Conservation (phyloP, 2,113 vertebrate species). For the Trinectes maculatus region DNA sequence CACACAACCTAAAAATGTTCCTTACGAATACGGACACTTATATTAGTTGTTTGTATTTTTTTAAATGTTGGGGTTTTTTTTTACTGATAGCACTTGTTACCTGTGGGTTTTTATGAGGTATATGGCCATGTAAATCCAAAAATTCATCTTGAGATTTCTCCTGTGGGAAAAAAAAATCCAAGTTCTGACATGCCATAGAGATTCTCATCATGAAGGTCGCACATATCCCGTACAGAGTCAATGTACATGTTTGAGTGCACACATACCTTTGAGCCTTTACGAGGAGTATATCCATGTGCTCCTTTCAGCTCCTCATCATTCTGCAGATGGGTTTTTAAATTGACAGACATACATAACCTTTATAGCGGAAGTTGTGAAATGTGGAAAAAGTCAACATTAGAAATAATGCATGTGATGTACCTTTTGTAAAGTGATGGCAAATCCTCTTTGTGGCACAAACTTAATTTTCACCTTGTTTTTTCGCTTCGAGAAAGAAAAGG, state of each 20-base stretch:
- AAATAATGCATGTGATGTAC: not conserved
- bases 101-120: not conserved
- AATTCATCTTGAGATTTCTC: not conserved
- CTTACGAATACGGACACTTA: no score
- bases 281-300: conserved; percentile 38
- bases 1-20: no score
- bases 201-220: no score
- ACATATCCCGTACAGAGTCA: no score
- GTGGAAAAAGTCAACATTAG: not conserved
- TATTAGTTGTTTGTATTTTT: no score
- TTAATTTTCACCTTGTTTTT: conserved; percentile 52
- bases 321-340: not conserved
- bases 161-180: not conserved
- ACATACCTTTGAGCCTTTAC: conserved; percentile 36
- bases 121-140: not conserved
- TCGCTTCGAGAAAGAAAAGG: conserved; percentile 28
- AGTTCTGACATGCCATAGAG: not conserved
- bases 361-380: no score
- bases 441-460: conserved; percentile 62
- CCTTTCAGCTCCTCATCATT: conserved; percentile 30
- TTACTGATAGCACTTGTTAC: no score
- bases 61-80: no score
- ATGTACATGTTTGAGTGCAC: no score
- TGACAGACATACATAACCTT: no score
- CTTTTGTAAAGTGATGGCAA: conserved; percentile 36